A percentile compares a stretch with the other conserved stretches of the same genome.
These are phyloP conservation scores for Pandemis cinnamomeana DNA, from an alignment of 2,888 invertebrate species.

Conservation along the genomic window DNA sequence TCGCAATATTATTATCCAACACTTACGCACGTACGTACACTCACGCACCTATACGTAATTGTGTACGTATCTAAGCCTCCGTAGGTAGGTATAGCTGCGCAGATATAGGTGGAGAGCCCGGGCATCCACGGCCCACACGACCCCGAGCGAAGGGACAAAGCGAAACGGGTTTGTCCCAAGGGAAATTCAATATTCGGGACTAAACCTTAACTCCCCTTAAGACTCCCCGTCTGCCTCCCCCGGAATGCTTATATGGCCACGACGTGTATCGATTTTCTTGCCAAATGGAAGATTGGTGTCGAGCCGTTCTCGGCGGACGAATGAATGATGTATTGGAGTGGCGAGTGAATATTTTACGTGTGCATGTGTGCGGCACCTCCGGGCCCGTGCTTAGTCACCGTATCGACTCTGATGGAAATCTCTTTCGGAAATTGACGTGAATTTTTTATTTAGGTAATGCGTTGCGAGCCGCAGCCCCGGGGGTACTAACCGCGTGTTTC, in stretches of 20 bases:
- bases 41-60: slow-evolving; percentile 53
- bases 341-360: slow-evolving; percentile 79
- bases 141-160: slow-evolving; percentile 84
- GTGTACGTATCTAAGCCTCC: slow-evolving; percentile 52
- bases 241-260: slow-evolving; percentile 85
- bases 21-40: slow-evolving; percentile 76
- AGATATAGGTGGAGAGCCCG: slow-evolving; percentile 64
- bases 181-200: slow-evolving; percentile 86
- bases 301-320: slow-evolving; percentile 81
- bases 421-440: slow-evolving; percentile 72
- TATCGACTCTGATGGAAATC: slow-evolving; percentile 74
- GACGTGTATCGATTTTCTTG: slow-evolving; percentile 85
- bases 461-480: slow-evolving; percentile 54
- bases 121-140: slow-evolving; percentile 81
- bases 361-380: slow-evolving; percentile 64
- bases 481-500: slow-evolving; percentile 51
- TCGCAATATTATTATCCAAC: slow-evolving; percentile 82
- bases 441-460: slow-evolving; percentile 81
- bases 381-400: slow-evolving; percentile 76
- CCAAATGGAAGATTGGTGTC: slow-evolving; percentile 85
- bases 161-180: slow-evolving; percentile 85
- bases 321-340: slow-evolving; percentile 83
- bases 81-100: slow-evolving; percentile 45
- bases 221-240: slow-evolving; percentile 82
- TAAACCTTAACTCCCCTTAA: slow-evolving; percentile 85